phyloP scores from a whole-genome alignment of 2,113 vertebrate species.

The Indicator indicator region DNA sequence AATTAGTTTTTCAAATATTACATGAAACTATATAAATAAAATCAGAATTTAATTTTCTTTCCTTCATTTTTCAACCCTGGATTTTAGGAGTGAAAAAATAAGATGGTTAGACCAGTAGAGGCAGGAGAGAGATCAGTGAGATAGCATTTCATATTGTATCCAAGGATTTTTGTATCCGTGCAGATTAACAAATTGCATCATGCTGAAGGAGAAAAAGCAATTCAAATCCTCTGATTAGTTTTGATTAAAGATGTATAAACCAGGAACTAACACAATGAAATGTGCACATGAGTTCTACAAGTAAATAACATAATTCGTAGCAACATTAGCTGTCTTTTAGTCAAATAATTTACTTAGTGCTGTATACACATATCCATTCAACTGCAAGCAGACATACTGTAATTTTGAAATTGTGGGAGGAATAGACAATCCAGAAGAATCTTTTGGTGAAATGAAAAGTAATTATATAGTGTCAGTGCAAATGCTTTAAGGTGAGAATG shows the following conservation, averaged over 20 bases:
- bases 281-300: background rate
- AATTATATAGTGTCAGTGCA: slow-evolving; percentile 43
- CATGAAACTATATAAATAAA: background rate
- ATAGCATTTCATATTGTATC: background rate
- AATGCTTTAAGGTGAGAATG: slow-evolving; percentile 30
- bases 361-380: slow-evolving; percentile 13
- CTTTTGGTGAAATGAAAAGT: slow-evolving; percentile 55
- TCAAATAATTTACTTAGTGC: slow-evolving; percentile 57
- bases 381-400: slow-evolving; percentile 16
- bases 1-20: background rate
- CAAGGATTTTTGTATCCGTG: background rate
- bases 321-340: slow-evolving; percentile 49
- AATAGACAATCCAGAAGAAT: slow-evolving; percentile 49
- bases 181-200: slow-evolving; percentile 21
- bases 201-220: slow-evolving; percentile 16
- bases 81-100: slow-evolving; percentile 31
- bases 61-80: background rate
- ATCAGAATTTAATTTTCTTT: background rate
- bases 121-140: background rate
- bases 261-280: slow-evolving; percentile 44
- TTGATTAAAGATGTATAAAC: slow-evolving; percentile 48
- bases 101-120: background rate
- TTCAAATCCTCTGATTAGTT: background rate
- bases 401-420: slow-evolving; percentile 56
- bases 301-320: slow-evolving; percentile 33